Evolutionary conservation across 2,113 vertebrate genomes (phyloP), one percentile per base, ranked within the genome.

Genomic region (Nestor notabilis): DNA sequence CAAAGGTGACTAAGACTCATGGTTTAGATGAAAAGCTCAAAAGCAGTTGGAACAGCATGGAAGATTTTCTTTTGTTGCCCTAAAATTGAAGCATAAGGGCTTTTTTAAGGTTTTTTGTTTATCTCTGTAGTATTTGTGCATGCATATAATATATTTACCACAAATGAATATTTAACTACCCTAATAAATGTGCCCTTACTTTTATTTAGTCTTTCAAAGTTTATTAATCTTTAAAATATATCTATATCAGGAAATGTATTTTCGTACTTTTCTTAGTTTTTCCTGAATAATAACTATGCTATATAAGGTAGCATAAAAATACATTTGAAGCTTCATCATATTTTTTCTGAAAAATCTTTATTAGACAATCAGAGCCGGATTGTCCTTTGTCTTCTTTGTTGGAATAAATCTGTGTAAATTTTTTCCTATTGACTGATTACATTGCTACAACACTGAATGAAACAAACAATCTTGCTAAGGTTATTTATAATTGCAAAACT

Each of bases 401-500:
- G 90, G 68, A 81, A 83, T 49, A 96, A 86, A 91, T 90, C 52
- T 58, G 9, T 63, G 28, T 37, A 50, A 83, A 18, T 83, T 93
- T 92, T 74, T 50, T 55, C 13, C 35, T 81, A 47, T 43, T 85
- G 50, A 93, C 64, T 86, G 88, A 90, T 88, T 80, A 39, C 68
- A 25, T 58, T 55, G 33, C 43, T 89, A 47, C 11, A 11, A 81
- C 21, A 55, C 27, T 78, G 88, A 92, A 89, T 89, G 68, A 92
- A 96, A 70, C 19, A 95, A 96, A 85, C 6, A 53, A 14, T 83
- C 50, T 75, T 92, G 14, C 46, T 81, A 78, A 88, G 55, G 68
- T 90, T 89, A 95, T 88, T 93, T 93, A 66, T 92, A 90, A 88
- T 66, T 21, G 5, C 44, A 92, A 91, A 93, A 91, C 52, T 55